Evolutionary conservation across 1,140 invertebrate species (phyloP), one percentile per base, ranked within the genome.

Genomic region (Trichomalopsis sarcophagae): DNA sequence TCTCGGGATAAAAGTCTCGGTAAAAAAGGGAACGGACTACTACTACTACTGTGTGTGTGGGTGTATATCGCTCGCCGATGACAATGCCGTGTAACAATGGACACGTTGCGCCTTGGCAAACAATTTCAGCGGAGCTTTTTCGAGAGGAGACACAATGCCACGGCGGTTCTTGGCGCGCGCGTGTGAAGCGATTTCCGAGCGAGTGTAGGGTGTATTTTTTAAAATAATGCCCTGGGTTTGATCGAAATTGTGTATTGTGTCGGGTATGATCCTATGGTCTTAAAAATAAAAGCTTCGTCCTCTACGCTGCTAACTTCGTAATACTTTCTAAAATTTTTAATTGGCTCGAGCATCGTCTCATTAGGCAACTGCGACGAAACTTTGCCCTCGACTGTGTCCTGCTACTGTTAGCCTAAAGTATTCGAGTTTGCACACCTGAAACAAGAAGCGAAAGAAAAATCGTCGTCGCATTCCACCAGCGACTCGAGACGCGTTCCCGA

Each of bases 11-110:
- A 81, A 73, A 81, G 40, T 21, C 17, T 62, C 55, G 55, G 55
- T 7, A 55, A 44, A 44, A 44, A 75, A 27, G 68, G 23, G 23
- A 9, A 44, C 40, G 40, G 9, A 36, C 40, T 44, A 44, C 6
- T 44, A 10, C 7, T 44, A 44, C 10, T 9, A 36, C 40, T 11
- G 62, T 5, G 62, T 21, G 40, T 44, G 23, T 71, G 2, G 5
- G 9, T 33, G 27, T 33, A 2, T 71, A 10, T 30, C 30, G 23
- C 68, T 33, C 27, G 3, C 21, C 36, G 50, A 71, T 30, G 30
- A 76, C 73, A 82, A 82, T 62, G 50, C 30, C 9, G 30, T 62
- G 81, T 62, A 77, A 83, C 81, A 83, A 83, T 83, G 36, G 81
- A 77, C n/a, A 55, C 50, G 27, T 30, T 30, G 9, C 81, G 50